phyloP scores from a whole-genome alignment of 2,797 vertebrate genomes.

The Vultur gryphus region DNA sequence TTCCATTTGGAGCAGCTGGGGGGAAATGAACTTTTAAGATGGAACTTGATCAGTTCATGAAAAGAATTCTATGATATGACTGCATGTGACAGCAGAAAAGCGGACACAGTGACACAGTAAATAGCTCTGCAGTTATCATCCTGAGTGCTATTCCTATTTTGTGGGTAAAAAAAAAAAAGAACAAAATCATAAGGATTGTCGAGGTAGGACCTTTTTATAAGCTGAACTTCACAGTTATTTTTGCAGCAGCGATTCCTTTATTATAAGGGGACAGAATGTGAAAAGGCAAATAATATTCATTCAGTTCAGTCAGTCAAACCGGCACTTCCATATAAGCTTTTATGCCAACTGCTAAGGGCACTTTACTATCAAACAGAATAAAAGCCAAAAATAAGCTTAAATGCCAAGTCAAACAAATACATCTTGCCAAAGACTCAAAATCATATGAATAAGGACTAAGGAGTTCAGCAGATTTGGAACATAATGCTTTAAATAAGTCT shows the following conservation, averaged over 20 bases:
- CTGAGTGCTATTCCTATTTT: background rate
- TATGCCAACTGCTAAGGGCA: background rate
- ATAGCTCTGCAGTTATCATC: background rate
- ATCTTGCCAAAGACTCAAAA: conserved; percentile 22
- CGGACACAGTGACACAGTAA: background rate
- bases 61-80: background rate
- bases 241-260: background rate
- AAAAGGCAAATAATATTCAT: conserved; percentile 4
- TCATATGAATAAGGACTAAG: conserved; percentile 7
- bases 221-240: background rate
- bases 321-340: background rate
- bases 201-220: background rate
- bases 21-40: conserved; percentile 19
- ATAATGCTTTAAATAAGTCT: conserved; percentile 18
- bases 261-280: background rate
- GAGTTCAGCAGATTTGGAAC: conserved; percentile 4
- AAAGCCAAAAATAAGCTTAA: background rate
- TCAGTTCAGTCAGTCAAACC: background rate
- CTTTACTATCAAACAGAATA: conserved; percentile 31
- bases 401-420: conserved; percentile 45
- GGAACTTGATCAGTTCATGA: background rate
- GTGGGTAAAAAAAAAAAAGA: background rate
- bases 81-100: background rate
- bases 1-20: background rate
- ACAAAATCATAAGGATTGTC: background rate